Evolutionary conservation across 2,797 vertebrate genomes (phyloP), one percentile per base, ranked within the genome.

Genomic region (Pseudomugil tenellus): DNA sequence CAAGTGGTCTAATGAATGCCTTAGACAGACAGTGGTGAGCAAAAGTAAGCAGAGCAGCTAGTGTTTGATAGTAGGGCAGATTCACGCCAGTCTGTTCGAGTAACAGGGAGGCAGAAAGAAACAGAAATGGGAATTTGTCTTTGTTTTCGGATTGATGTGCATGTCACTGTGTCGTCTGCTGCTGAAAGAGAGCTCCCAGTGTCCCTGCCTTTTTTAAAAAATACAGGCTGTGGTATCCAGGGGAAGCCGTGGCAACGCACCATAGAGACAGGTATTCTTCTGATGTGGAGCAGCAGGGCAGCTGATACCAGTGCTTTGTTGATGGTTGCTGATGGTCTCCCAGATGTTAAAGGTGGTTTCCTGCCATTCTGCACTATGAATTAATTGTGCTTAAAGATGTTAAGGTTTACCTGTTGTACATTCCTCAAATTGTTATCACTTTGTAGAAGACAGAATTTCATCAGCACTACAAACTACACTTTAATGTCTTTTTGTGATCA

Each of bases 151-250:
- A 35, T 46, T 71, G 49, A 70, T 62, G 66, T 63, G 62, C 48
- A 61, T 19, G 77, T 75, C 28, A 19, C 34, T 48, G 75, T 56
- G 73, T 66, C 76, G 72, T 84, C 76, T 81, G 75, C 76, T 1
- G 0, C 67, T 79, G 84, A 86, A 71, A 58, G 67, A 81, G 70
- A 74, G 83, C 74, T 74, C 69, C 77, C 9, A 8, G 76, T 86
- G 81, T 87, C 79, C 84, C 74, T 48, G 73, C 55, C 62, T 39
- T 21, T 46, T 76, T 83, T 86, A 91, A 92, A 90, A 93, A 93
- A 94, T 93, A 93, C 91, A 84, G 43, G 77, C 62, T 3, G 71
- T 48, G 73, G 86, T 87, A 86, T 90, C 90, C 88, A 70, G 86
- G 85, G 89, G 90, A 90, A 78, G 86, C 89, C 62, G 77, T 91